Base-by-base conservation (phyloP, 2,797 vertebrate genomes). In the Pangasius djambal region DNA sequence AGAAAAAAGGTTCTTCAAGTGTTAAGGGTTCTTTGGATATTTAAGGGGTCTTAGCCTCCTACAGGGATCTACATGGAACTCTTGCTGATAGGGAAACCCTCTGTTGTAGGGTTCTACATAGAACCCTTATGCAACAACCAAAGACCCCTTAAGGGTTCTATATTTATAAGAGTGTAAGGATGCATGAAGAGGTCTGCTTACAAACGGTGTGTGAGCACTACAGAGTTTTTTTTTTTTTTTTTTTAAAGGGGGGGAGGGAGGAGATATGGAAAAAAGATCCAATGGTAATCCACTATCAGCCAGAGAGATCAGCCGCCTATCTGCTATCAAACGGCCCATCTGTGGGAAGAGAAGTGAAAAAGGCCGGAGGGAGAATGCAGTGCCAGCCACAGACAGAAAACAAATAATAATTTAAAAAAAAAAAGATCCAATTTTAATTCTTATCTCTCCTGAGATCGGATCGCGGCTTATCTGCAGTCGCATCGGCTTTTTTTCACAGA, bases 381-480 rank as follows among this genome's bases (percentile, higher is more conserved):
- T 91, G 89, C 92, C 94, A 91, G 94, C 93, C 93, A 95, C 93
- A 95, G 94, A 96, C 95, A 95, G 92, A 95, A 96, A 96, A 96
- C 95, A 96, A 96, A 96, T 95, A 40, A 48, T 44, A 44, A 6
- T 44, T 48, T 2, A 48, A 31, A 95, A 94, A 94, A 94, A 85
- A 95, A 95, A 94, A 95, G 94, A 96, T 96, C 95, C 95, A 95
- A 96, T 96, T 96, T 97, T 94, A 95, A 95, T 96, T 93, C 93
- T 94, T 96, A 96, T 97, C 96, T 91, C 90, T 20, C 82, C 91
- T 94, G 94, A 93, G 94, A 97, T 97, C 96, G 93, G 95, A 96
- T 96, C 96, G 93, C 93, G 91, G 93, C 86, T 94, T 95, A 96
- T 97, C 96, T 94, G 85, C 87, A 93, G 90, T 94, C 95, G 95